Conservation (phyloP, 2,888 invertebrate genomes). For the Diabrotica balteata region DNA sequence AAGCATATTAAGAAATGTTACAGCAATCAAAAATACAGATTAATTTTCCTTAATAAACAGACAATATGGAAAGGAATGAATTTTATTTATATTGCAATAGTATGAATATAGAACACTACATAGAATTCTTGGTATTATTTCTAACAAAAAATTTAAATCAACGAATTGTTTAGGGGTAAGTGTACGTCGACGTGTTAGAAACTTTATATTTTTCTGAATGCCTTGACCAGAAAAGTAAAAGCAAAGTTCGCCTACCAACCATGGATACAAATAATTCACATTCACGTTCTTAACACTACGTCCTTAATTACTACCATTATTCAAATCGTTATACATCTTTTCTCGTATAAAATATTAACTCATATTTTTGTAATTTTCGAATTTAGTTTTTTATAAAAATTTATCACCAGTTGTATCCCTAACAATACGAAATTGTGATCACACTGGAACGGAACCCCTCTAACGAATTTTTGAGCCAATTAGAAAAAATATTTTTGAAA, state of each 20-base stretch:
- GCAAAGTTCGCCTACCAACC: constrained; percentile 55
- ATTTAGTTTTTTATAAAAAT: constrained; percentile 45
- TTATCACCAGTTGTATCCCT: constrained; percentile 48
- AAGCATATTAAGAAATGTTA: too few species aligned
- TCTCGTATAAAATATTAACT: constrained; percentile 37
- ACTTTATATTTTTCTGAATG: constrained; percentile 40
- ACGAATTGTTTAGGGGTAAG: constrained; percentile 7
- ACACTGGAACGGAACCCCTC: constrained; percentile 42
- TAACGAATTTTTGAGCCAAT: constrained; percentile 47
- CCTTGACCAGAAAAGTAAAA: constrained; percentile 51
- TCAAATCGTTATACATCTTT: constrained; percentile 48
- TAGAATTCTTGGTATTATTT: too few species aligned
- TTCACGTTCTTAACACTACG: constrained; percentile 39
- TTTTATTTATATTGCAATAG: too few species aligned
- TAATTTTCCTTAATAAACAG: too few species aligned
- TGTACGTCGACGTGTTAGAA: constrained; percentile 6
- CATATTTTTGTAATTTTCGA: constrained; percentile 40
- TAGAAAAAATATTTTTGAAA: constrained; percentile 40
- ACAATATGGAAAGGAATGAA: too few species aligned
- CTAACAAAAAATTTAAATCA: background rate
- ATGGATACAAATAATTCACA: constrained; percentile 46
- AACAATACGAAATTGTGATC: constrained; percentile 46
- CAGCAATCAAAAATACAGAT: too few species aligned
- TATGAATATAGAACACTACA: too few species aligned
- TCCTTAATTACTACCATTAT: constrained; percentile 35